Percentiles rank a stretch among this genome's conserved stretches.
These are phyloP conservation scores for Callocephalon fimbriatum DNA, from an alignment of 2,113 vertebrate genomes.

Conservation along the genomic window DNA sequence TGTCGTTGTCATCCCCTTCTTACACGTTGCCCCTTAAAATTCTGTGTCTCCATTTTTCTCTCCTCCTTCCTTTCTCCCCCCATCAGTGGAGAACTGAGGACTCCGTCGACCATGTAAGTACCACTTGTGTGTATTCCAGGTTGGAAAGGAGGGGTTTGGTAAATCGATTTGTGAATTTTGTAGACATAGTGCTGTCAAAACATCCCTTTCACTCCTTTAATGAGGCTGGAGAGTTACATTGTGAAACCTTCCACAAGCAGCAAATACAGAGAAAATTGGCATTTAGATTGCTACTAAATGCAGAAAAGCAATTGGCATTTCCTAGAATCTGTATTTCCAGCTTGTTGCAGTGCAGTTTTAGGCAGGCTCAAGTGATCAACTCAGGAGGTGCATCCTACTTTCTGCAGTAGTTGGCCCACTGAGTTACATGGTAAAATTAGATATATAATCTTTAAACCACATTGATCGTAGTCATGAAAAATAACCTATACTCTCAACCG, in stretches of 20 bases:
- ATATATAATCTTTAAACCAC: slow-evolving; percentile 73
- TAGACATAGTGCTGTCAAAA: slow-evolving; percentile 74
- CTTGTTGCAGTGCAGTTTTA: slow-evolving; percentile 74
- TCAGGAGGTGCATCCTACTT: slow-evolving; percentile 49
- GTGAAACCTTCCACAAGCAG: slow-evolving; percentile 63
- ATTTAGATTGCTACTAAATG: slow-evolving; percentile 71
- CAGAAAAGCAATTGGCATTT: slow-evolving; percentile 77
- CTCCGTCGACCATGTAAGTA: slow-evolving; percentile 97
- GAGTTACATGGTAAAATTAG: slow-evolving; percentile 59
- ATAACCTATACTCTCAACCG: slow-evolving; percentile 39
- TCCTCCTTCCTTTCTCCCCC: slow-evolving; percentile 80
- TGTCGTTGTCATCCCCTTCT: slow-evolving; percentile 52
- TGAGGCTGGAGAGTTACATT: slow-evolving; percentile 61
- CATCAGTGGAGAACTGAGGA: slow-evolving; percentile 95
- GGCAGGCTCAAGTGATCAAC: slow-evolving; percentile 70
- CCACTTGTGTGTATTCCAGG: slow-evolving; percentile 84
- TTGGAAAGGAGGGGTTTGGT: slow-evolving; percentile 78
- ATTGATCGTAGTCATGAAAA: slow-evolving; percentile 75
- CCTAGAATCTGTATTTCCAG: slow-evolving; percentile 74
- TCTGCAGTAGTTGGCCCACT: slow-evolving; percentile 51
- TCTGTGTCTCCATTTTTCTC: slow-evolving; percentile 71
- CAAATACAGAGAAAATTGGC: slow-evolving; percentile 79
- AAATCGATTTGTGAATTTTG: slow-evolving; percentile 75
- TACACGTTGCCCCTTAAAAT: slow-evolving; percentile 69
- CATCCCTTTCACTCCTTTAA: slow-evolving; percentile 63